These are phyloP conservation scores for Caradrina clavipalpis DNA, from an alignment of 2,888 invertebrate genomes.

Conservation along the genomic window DNA sequence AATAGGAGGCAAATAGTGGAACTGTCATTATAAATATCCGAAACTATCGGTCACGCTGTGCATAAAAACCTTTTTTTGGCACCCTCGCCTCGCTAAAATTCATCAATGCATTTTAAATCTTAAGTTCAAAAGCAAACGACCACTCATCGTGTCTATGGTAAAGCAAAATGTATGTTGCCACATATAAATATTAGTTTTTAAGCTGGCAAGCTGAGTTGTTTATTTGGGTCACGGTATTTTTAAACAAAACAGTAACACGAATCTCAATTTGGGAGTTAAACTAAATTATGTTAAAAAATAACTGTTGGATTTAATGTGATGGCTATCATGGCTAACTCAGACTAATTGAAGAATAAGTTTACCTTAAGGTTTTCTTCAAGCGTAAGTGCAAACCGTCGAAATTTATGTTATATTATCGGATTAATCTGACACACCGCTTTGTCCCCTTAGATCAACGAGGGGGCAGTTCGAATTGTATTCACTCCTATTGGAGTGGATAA, in stretches of 20 bases:
- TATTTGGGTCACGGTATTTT: not conserved
- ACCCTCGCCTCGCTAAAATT: conserved; percentile 6
- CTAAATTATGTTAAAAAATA: conserved; percentile 31
- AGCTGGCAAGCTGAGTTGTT: conserved; percentile 1
- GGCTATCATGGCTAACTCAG: conserved; percentile 47
- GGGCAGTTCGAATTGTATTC: too few species aligned
- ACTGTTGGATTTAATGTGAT: conserved; percentile 34
- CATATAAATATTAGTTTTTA: not conserved
- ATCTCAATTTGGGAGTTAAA: conserved; percentile 20
- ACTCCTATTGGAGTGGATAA: too few species aligned
- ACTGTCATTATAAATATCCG: not conserved
- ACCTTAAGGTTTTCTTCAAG: not conserved
- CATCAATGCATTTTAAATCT: not conserved
- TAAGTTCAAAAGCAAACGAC: not conserved
- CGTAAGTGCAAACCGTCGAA: conserved; percentile 12
- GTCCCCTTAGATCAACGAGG: too few species aligned
- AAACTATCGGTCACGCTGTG: not conserved
- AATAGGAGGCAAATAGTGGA: conserved; percentile 11
- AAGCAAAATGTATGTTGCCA: conserved; percentile 9
- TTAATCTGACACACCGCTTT: too few species aligned
- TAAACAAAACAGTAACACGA: conserved; percentile 14
- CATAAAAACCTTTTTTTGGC: conserved; percentile 6
- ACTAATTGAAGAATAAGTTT: conserved; percentile 38
- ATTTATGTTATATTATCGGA: not conserved
- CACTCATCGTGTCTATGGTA: not conserved